These are phyloP conservation scores for Ciconia boyciana DNA, from an alignment of 2,113 vertebrate species.

Conservation along the genomic window DNA sequence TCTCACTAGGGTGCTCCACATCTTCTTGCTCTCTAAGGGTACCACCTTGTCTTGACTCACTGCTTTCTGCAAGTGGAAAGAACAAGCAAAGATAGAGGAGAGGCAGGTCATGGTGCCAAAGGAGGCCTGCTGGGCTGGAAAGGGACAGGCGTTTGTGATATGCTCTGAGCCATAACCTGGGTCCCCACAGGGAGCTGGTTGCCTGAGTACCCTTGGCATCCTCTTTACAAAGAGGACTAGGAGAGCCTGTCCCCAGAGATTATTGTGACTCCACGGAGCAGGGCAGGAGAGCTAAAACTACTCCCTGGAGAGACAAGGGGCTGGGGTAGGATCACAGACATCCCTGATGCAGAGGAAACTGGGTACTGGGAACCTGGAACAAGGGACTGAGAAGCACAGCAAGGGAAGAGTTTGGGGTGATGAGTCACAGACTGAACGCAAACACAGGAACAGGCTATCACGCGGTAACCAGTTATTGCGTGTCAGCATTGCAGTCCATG, in stretches of 20 bases:
- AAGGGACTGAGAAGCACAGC: background rate
- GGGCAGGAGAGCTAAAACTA: background rate
- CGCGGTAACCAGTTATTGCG: background rate
- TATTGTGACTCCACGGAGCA: background rate
- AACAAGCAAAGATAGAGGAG: background rate
- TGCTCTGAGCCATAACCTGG: background rate
- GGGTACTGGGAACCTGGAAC: slow-evolving; percentile 38
- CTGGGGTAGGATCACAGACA: background rate
- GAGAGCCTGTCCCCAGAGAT: background rate
- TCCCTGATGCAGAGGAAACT: background rate
- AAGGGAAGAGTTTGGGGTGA: background rate
- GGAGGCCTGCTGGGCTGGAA: background rate
- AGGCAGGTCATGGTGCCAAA: background rate
- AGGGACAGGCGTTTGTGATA: background rate
- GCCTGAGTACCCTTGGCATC: background rate
- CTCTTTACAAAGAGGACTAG: background rate
- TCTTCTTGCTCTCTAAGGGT: background rate
- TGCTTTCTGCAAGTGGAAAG: background rate
- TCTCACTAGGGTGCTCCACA: background rate
- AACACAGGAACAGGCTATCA: background rate
- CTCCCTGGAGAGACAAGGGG: background rate
- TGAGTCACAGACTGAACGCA: slow-evolving; percentile 37
- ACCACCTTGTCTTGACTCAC: background rate
- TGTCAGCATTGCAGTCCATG: background rate
- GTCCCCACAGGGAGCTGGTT: background rate